Evolutionary conservation across 2,113 vertebrate species (phyloP).

Genomic region (Colistium nudipinnis): DNA sequence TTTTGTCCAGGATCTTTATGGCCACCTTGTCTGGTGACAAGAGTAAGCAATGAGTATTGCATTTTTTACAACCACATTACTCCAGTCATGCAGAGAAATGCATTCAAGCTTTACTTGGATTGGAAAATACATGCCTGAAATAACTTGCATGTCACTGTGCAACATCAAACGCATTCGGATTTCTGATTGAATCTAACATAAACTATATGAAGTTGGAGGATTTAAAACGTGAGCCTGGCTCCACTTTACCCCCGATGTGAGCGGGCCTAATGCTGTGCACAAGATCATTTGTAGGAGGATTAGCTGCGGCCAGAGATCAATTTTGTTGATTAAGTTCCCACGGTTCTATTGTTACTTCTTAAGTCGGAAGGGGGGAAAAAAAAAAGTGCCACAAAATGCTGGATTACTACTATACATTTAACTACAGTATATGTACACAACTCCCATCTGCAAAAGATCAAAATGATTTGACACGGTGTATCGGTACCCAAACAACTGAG

Average conservation of each 20-base stretch:
- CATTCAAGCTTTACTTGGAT: no score
- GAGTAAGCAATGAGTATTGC: background rate
- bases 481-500: slow-evolving; percentile 27
- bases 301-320: slow-evolving; percentile 36
- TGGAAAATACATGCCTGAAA: no score
- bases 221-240: background rate
- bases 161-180: background rate
- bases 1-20: slow-evolving; percentile 98
- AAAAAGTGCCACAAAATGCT: background rate
- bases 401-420: background rate
- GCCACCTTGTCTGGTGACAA: slow-evolving; percentile 93
- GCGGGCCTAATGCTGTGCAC: slow-evolving; percentile 1
- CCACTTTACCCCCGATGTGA: background rate
- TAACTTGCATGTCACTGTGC: background rate
- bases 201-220: background rate
- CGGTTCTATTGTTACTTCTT: slow-evolving; percentile 18
- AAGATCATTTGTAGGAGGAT: slow-evolving; percentile 47
- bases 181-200: background rate
- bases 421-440: background rate
- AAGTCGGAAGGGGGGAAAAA: background rate
- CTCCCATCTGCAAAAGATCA: background rate
- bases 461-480: slow-evolving; percentile 5
- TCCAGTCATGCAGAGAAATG: background rate
- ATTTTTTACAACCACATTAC: no score
- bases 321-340: slow-evolving; percentile 43